These are phyloP conservation scores for Eupristina koningsbergeri DNA, from an alignment of 1,140 invertebrate species.

Conservation along the genomic window DNA sequence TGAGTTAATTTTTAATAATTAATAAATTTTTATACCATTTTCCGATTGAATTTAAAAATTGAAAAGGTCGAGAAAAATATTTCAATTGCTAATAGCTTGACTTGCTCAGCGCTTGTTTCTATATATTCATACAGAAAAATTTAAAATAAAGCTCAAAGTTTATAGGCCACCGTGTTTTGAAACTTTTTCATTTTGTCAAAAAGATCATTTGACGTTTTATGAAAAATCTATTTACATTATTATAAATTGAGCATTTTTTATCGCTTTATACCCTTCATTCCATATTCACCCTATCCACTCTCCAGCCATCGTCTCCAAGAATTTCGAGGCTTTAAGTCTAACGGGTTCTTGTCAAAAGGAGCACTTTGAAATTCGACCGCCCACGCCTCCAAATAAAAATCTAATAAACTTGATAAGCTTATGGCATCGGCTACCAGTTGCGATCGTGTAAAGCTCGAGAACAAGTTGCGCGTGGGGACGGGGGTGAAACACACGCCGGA, in stretches of 20 bases:
- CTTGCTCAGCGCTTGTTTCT: not conserved
- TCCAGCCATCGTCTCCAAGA: not conserved
- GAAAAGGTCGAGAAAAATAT: not conserved
- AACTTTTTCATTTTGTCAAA: not conserved
- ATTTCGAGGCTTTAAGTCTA: not conserved
- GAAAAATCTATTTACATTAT: not conserved
- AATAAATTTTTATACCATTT: not conserved
- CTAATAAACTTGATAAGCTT: constrained; percentile 6
- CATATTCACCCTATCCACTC: too few species aligned
- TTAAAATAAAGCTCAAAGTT: not conserved
- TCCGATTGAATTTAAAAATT: not conserved
- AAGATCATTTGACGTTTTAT: not conserved
- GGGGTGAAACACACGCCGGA: too few species aligned
- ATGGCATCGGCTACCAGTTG: not conserved
- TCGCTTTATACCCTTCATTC: not conserved
- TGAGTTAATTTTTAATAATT: not conserved
- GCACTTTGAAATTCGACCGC: not conserved
- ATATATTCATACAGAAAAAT: not conserved
- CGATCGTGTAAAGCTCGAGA: not conserved
- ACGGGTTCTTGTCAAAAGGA: not conserved
- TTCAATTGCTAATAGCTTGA: not conserved
- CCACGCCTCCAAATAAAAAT: not conserved
- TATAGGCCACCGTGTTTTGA: not conserved
- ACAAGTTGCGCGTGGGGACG: not conserved
- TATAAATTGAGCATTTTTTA: not conserved